A percentile compares a stretch with the other conserved stretches of the same genome.
phyloP scores from a whole-genome alignment of 2,888 invertebrate genomes.

The Caenorhabditis auriculariae region DNA sequence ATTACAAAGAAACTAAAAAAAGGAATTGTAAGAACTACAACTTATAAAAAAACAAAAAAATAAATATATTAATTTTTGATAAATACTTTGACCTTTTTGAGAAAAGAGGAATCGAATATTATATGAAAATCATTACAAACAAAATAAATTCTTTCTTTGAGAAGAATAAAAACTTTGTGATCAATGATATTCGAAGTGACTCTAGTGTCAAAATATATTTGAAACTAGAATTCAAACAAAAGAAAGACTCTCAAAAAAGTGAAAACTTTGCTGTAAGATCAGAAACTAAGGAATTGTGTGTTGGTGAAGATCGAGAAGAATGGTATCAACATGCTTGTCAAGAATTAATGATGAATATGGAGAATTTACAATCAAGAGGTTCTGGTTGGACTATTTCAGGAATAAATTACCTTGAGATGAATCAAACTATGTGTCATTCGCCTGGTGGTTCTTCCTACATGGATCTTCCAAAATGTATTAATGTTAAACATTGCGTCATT shows the following conservation, averaged over 20 bases:
- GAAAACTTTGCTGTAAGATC: too few species aligned
- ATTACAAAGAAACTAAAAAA: slow-evolving; percentile 15
- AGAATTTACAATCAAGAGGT: slow-evolving; percentile 9
- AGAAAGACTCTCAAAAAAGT: slow-evolving; percentile 5
- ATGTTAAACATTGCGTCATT: too few species aligned
- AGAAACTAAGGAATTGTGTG: too few species aligned
- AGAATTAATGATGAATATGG: too few species aligned
- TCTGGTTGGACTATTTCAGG: slow-evolving; percentile 18
- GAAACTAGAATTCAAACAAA: slow-evolving; percentile 7
- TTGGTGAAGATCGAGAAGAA: too few species aligned
- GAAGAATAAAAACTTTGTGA: slow-evolving; percentile 14
- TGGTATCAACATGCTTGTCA: too few species aligned
- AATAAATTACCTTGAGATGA: too few species aligned
- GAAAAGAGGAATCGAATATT: too few species aligned
- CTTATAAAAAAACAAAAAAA: slow-evolving; percentile 7
- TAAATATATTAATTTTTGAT: slow-evolving; percentile 1
- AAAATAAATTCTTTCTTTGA: slow-evolving; percentile 9
- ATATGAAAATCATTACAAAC: slow-evolving; percentile 7
- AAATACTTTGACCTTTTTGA: slow-evolving; percentile 1
- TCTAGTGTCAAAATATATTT: slow-evolving; percentile 16
- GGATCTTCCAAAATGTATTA: slow-evolving; percentile 7
- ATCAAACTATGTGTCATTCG: slow-evolving; percentile 8
- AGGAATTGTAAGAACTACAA: slow-evolving; percentile 3
- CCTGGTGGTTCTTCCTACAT: slow-evolving; percentile 13
- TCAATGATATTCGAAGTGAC: slow-evolving; percentile 13